Evolutionary conservation across 2,888 invertebrate genomes (phyloP), one percentile per base, ranked within the genome.

Genomic region (Tinea pellionella): DNA sequence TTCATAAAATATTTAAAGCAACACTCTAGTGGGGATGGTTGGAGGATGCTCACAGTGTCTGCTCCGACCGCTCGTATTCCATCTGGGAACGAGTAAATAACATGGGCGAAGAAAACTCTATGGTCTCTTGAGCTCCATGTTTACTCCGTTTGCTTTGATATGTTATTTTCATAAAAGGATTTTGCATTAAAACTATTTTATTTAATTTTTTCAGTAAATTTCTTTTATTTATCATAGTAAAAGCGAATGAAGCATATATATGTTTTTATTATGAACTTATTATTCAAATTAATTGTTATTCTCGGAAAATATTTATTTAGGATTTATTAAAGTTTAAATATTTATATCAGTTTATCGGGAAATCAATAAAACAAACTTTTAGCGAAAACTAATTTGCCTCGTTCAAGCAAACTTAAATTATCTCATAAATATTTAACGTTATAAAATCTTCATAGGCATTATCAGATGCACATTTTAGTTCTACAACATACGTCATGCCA

Each of bases 1-100:
- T 59, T 59, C 43, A 47, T 70, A 69, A 69, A 73, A 72, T 74
- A 71, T 72, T 69, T 68, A 69, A 75, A 70, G 68, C 47, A 47
- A 47, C 47, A 55, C 55, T 29, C 55, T 55, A 57, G 57, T 57
- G 57, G 32, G 57, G 30, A 32, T 32, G 32, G 16, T 32, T 57
- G 57, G 32, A 55, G 29, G 19, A 19, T 55, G 15, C 47, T 47
- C 15, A 37, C 37, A 13, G 18, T 18, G 47, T 47, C 58, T 19
- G 56, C 56, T 1, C 56, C n/a, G 58, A 30, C 30, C 58, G 59
- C 59, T 32, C 59, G 60, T 67, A 69, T 71, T 66, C 66, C 68
- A 68, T 64, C 62, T 63, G 68, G 69, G 66, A 65, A 60, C 58
- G 60, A 68, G 68, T 66, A 64, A 68, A 69, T 66, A 69, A 64